Evolutionary conservation across 2,113 vertebrate species (phyloP).

Genomic region (Toxotes jaculatrix): DNA sequence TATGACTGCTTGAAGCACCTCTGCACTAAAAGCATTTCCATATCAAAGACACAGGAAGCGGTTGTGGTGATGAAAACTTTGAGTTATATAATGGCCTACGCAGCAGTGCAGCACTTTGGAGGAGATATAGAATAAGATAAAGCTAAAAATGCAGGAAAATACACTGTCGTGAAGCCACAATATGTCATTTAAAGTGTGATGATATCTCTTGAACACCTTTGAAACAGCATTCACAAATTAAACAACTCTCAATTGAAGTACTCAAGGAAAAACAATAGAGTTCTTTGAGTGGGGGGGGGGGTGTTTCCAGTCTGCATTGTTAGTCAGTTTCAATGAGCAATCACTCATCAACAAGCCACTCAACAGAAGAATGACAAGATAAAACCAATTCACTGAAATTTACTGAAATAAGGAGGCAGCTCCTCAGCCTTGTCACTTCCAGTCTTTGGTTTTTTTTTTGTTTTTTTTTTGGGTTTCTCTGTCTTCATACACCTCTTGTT

Average conservation of each 20-base stretch:
- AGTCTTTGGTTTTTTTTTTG: neutral
- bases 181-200: neutral
- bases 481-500: neutral
- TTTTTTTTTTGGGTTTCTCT: neutral
- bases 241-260: slow-evolving; percentile 18
- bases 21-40: slow-evolving; percentile 32
- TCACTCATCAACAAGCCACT: slow-evolving; percentile 52
- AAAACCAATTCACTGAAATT: slow-evolving; percentile 28
- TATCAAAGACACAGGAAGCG: slow-evolving; percentile 72
- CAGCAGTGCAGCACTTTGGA: neutral
- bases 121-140: neutral
- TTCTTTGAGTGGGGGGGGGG: slow-evolving; percentile 3
- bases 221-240: slow-evolving; percentile 1
- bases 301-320: slow-evolving; percentile 58
- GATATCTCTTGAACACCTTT: neutral
- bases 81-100: neutral
- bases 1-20: neutral
- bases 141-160: neutral
- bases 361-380: slow-evolving; percentile 45
- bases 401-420: neutral
- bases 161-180: neutral
- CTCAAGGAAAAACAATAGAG: slow-evolving; percentile 61
- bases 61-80: slow-evolving; percentile 54
- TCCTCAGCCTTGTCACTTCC: neutral
- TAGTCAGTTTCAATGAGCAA: slow-evolving; percentile 56